These are phyloP conservation scores for Corythucha ciliata DNA, from an alignment of 2,888 invertebrate species.

Conservation along the genomic window DNA sequence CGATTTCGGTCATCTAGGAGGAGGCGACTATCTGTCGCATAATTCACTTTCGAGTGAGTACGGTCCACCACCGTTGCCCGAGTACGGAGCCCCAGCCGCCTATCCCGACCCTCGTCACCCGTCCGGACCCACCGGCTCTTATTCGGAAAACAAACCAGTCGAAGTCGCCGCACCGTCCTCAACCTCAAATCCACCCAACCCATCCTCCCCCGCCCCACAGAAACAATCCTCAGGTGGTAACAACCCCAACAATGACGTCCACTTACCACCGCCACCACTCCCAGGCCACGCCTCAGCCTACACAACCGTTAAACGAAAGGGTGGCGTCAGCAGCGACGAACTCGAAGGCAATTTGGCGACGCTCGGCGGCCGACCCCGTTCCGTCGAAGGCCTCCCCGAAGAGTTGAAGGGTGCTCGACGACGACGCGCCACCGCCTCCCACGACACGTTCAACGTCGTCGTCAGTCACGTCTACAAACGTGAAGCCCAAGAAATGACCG, in stretches of 20 bases:
- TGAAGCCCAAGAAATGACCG: conserved; percentile 37
- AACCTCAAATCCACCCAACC: conserved; percentile 42
- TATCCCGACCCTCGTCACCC: conserved; percentile 82
- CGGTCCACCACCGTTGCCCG: conserved; percentile 53
- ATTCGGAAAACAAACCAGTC: conserved; percentile 69
- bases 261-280: conserved; percentile 68
- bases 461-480: conserved; percentile 36
- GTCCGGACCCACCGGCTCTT: conserved; percentile 64
- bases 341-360: conserved; percentile 69
- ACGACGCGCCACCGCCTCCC: conserved; percentile 48
- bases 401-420: conserved; percentile 65
- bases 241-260: conserved; percentile 48
- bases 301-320: conserved; percentile 70
- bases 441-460: conserved; percentile 30
- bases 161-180: conserved; percentile 75
- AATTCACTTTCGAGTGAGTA: conserved; percentile 53
- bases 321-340: conserved; percentile 50
- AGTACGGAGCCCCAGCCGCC: conserved; percentile 63
- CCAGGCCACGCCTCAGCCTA: conserved; percentile 71
- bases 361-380: conserved; percentile 76
- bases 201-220: conserved; percentile 44
- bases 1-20: conserved; percentile 30
- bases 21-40: conserved; percentile 42
- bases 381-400: conserved; percentile 73
- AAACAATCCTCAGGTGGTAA: conserved; percentile 28